phyloP scores from a whole-genome alignment of 1,140 invertebrate genomes.

The Drosophila parvula region DNA sequence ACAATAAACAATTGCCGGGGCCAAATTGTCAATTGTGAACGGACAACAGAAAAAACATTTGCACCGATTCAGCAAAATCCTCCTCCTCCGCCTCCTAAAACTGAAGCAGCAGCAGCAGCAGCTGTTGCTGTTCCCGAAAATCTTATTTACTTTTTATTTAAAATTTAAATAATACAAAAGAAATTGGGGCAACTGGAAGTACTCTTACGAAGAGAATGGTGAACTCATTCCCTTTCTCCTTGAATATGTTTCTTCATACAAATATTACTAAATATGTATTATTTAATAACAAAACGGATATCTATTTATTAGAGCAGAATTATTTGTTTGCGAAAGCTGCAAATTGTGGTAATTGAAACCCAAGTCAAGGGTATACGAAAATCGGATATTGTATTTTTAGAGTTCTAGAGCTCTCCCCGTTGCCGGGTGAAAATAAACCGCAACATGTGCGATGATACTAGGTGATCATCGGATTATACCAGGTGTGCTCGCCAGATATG shows the following conservation, averaged over 20 bases:
- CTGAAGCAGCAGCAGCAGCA: background rate
- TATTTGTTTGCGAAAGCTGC: background rate
- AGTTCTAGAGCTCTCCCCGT: background rate
- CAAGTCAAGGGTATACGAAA: background rate
- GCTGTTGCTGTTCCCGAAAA: slow-evolving; percentile 7
- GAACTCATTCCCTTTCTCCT: background rate
- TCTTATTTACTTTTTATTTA: slow-evolving; percentile 1
- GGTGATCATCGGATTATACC: background rate
- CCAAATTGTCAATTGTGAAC: slow-evolving; percentile 24
- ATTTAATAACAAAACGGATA: no score
- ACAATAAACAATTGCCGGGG: slow-evolving; percentile 41
- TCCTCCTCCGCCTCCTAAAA: background rate
- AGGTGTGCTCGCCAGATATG: slow-evolving; percentile 8
- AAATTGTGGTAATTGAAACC: background rate
- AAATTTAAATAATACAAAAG: background rate
- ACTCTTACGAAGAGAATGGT: background rate
- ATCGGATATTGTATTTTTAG: slow-evolving; percentile 1
- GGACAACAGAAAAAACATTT: slow-evolving; percentile 18
- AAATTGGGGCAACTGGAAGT: slow-evolving; percentile 1
- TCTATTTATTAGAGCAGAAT: no score
- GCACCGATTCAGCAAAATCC: slow-evolving; percentile 5
- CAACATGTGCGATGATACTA: slow-evolving; percentile 23
- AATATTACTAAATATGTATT: background rate
- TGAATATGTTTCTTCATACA: background rate
- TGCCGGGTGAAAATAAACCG: slow-evolving; percentile 9